These are phyloP conservation scores for Lepeophtheirus nordmannii DNA, from an alignment of 2,888 invertebrate genomes.

Conservation along the genomic window DNA sequence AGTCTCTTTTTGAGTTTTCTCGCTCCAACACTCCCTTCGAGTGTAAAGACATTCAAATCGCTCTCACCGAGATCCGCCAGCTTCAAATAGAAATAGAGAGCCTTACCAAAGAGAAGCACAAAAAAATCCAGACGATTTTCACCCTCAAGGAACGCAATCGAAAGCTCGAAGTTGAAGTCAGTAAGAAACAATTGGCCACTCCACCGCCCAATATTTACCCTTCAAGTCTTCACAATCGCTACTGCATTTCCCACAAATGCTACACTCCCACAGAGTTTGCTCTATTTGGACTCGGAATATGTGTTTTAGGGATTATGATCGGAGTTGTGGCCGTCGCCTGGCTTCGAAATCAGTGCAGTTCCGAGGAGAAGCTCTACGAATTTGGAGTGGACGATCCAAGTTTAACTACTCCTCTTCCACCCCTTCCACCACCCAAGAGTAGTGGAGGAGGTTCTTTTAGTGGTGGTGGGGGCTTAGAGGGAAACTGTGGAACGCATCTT, in stretches of 20 bases:
- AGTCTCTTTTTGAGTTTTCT: conserved; percentile 12
- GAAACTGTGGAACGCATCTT: neutral
- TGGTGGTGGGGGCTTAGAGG: neutral
- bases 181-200: neutral
- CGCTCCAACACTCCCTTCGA: conserved; percentile 18
- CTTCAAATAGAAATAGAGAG: conserved; percentile 13
- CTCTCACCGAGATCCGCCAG: conserved; percentile 21
- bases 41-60: conserved; percentile 24
- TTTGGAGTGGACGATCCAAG: conserved; percentile 9
- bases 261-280: conserved; percentile 25
- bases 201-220: conserved; percentile 12
- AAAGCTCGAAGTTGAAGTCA: neutral
- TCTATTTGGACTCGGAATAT: conserved; percentile 20
- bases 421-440: neutral
- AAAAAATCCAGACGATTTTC: conserved; percentile 1
- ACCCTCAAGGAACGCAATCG: conserved; percentile 6
- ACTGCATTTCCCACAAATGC: conserved; percentile 16
- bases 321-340: conserved; percentile 20
- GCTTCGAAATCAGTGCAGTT: conserved; percentile 15
- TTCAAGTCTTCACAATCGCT: conserved; percentile 15
- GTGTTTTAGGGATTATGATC: conserved; percentile 21
- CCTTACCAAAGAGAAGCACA: conserved; percentile 5
- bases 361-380: conserved; percentile 20
- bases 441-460: neutral
- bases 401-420: neutral